Percentiles rank a stretch among this genome's conserved stretches.
Conservation (phyloP, 2,113 vertebrate species). For the Esox niger region DNA sequence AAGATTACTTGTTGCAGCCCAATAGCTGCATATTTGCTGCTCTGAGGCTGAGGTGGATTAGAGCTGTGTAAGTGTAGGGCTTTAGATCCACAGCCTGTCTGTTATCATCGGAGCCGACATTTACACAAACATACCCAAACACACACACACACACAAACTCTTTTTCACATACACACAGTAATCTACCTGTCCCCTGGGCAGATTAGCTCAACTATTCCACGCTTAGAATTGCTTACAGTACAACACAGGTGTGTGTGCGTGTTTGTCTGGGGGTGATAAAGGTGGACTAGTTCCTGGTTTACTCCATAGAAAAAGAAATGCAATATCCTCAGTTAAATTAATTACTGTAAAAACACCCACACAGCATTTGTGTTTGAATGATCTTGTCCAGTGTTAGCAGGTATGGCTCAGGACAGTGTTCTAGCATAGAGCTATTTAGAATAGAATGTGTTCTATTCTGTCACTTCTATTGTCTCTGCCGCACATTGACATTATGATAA, state of each 20-base stretch:
- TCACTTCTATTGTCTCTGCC: constrained; percentile 28
- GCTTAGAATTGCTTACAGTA: constrained; percentile 30
- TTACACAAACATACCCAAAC: background rate
- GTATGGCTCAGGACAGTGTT: constrained; percentile 9
- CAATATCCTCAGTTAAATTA: constrained; percentile 42
- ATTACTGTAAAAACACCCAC: constrained; percentile 33
- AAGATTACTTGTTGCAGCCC: too few relatives aligned
- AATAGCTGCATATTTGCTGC: too few relatives aligned
- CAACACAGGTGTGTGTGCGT: constrained; percentile 1
- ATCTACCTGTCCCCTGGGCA: constrained; percentile 17
- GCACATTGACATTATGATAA: constrained; percentile 36
- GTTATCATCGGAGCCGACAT: background rate
- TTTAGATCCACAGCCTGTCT: background rate
- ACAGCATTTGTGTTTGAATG: background rate
- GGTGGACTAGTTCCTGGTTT: background rate
- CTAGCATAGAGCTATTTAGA: too few relatives aligned
- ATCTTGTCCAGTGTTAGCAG: constrained; percentile 15
- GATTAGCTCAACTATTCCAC: constrained; percentile 15
- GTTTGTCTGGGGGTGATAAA: constrained; percentile 2
- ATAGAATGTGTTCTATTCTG: constrained; percentile 11
- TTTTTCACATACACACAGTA: background rate
- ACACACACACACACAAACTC: background rate
- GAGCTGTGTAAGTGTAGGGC: background rate
- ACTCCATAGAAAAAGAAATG: constrained; percentile 42
- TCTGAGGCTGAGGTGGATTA: background rate